Evolutionary conservation across 1,140 invertebrate genomes (phyloP), one percentile per base, ranked within the genome.

Genomic region (Bombus polaris): DNA sequence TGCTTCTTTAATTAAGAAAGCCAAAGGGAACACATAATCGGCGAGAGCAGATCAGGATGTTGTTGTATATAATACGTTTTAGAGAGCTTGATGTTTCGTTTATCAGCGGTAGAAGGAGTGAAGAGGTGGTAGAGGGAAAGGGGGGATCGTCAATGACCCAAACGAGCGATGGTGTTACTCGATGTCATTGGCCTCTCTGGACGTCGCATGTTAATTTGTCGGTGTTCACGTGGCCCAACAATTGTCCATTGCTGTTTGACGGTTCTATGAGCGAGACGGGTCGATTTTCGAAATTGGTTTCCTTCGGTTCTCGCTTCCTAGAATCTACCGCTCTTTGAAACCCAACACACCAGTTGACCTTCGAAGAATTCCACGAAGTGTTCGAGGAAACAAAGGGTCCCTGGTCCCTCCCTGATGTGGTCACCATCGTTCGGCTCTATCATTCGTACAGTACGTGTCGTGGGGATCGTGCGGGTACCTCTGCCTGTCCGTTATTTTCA

Each of bases 121-220:
- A 72, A 18, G 65, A 22, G 37, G 44, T 25, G 76, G 13, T 0
- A 22, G 35, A 9, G 53, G 62, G n/a, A 66, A 84, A 82, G 81
- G 72, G 74, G 77, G 77, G 78, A 73, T 89, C 88, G 44, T 39
- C 81, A 44, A 76, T 87, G 88, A 89, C 80, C 87, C 81, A 70
- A 88, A 89, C 86, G 88, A 53, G 77, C 87, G 78, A 87, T 83
- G 88, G 91, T 93, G 92, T 92, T 92, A 93, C 85, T 92, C 86
- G 91, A 91, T 93, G 92, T 93, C 92, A 92, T 92, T 93, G 92
- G 92, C 91, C 92, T 91, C 91, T 92, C 87, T 86, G 85, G 77
- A 80, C 59, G 87, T 88, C 85, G 91, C 87, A 91, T 92, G 90
- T 92, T 92, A 92, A 92, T 92, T 87, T 87, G 68, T 79, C 68